phyloP scores from a whole-genome alignment of 2,888 invertebrate genomes.

The Chrysolina haemoptera region DNA sequence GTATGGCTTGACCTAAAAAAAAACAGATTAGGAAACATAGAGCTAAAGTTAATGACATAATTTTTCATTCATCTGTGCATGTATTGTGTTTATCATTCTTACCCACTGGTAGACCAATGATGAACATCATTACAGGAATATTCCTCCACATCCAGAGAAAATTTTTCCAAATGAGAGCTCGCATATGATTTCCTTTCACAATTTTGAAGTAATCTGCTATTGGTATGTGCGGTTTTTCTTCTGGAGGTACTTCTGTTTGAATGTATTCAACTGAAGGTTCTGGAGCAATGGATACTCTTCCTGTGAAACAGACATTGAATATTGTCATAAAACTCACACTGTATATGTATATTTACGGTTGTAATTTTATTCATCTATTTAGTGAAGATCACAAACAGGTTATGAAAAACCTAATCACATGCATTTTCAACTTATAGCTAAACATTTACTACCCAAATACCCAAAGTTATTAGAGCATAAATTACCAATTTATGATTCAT shows the following conservation, averaged over 20 bases:
- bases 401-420: no score
- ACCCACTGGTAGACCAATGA: slow-evolving; percentile 85
- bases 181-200: slow-evolving; percentile 81
- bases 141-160: slow-evolving; percentile 90
- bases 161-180: slow-evolving; percentile 90
- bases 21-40: no score
- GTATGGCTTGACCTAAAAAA: slow-evolving; percentile 77
- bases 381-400: no score
- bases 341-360: no score
- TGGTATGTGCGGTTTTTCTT: slow-evolving; percentile 73
- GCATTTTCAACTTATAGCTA: no score
- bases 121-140: slow-evolving; percentile 86
- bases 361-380: no score
- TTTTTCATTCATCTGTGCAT: no score
- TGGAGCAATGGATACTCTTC: slow-evolving; percentile 75
- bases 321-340: background rate
- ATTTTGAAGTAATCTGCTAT: slow-evolving; percentile 74
- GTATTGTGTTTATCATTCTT: slow-evolving; percentile 66
- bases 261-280: slow-evolving; percentile 64
- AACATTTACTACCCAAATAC: no score
- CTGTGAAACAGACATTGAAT: slow-evolving; percentile 26
- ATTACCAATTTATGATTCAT: no score
- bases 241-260: slow-evolving; percentile 79
- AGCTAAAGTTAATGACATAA: no score
- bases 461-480: no score